Evolutionary conservation across 2,797 vertebrate genomes (phyloP), one percentile per base, ranked within the genome.

Genomic region (Danio kyathit): DNA sequence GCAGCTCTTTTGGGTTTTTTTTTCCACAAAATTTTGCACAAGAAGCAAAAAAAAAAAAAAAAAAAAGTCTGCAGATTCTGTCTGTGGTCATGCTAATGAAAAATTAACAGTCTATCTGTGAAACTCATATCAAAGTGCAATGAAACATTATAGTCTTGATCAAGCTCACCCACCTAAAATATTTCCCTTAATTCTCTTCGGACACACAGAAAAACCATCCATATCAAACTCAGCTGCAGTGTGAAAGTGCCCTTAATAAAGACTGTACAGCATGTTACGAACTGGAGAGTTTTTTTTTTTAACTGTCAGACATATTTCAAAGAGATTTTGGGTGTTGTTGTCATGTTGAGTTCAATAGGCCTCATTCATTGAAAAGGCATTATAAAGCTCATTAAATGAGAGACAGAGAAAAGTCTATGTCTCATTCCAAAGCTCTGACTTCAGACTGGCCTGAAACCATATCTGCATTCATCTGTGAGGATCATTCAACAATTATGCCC

Each of bases 301-400:
- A 44, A 63, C 29, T 21, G 46, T n/a, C 59, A 73, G 49, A 13
- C 40, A 65, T 81, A 65, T 67, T 10, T 79, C 41, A 40, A 44
- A 79, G 54, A 40, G 54, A 76, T 63, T 52, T 52, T 57, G 38
- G 19, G 49, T 19, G 60, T 56, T 76, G 43, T 60, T 82, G 43
- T 81, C 38, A 79, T 82, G 67, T 44, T 76, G 69, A 51, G 60
- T 40, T 85, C 78, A 86, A 76, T 81, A 56, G 74, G 64, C 48
- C 41, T 79, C 66, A 64, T 83, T 86, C 70, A 84, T 69, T 67
- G 16, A 29, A 41, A 54, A 46, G 78, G 72, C 43, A 67, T 81
- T 70, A 70, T 63, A 56, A 60, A 12, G 12, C 51, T 76, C 14
- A 66, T 71, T 71, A 64, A 64, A 80, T 48, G 79, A 41, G 38